Base-by-base conservation (phyloP, 2,113 vertebrate genomes). In the Cynocephalus volans region DNA sequence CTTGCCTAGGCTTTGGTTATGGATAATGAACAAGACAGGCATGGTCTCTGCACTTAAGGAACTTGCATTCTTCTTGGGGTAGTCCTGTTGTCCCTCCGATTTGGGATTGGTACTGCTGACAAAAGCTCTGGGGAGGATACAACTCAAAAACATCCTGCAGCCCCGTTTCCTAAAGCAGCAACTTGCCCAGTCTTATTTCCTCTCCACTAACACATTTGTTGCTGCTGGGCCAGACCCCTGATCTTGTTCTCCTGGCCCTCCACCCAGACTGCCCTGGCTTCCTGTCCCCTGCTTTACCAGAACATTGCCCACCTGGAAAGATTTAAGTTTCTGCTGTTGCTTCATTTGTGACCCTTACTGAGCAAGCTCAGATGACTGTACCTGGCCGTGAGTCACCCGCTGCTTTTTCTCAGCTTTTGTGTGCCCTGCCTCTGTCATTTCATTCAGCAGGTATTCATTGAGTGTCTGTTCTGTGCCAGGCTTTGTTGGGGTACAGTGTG, bases 281-380 rank as follows among this genome's bases (percentile, higher is more conserved):
- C 60, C 45, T 62, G 1, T 48, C 87, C 15, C 3, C 8, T 21
- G 19, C 54, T 79, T 93, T 62, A n/a, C 90, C 33, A 13, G 18
- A 6, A 7, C 41, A 4, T 18, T 19, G 10, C 36, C 26, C 23
- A 0, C 0, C 50, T 6, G n/a, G 45, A 48, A 26, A 76, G 48
- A 67, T 58, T 89, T 52, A 26, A 15, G 19, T 90, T 82, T 86
- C 48, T 45, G 8, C 84, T 18, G 0, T 18, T 31, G 62, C 60
- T 67, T 65, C 31, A 0, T 7, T 7, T 17, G 9, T 45, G 21
- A 48, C 24, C 73, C 58, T 64, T 52, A 65, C 50, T 13, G 13
- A 52, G 17, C 52, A 18, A 67, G 41, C 4, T 41, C 41, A 41
- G 45, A 2, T 1, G 21, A 21, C 58, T 50, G 8, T 8, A 41